Evolutionary conservation across 2,113 vertebrate species (phyloP).

Genomic region (Amphiprion ocellaris): DNA sequence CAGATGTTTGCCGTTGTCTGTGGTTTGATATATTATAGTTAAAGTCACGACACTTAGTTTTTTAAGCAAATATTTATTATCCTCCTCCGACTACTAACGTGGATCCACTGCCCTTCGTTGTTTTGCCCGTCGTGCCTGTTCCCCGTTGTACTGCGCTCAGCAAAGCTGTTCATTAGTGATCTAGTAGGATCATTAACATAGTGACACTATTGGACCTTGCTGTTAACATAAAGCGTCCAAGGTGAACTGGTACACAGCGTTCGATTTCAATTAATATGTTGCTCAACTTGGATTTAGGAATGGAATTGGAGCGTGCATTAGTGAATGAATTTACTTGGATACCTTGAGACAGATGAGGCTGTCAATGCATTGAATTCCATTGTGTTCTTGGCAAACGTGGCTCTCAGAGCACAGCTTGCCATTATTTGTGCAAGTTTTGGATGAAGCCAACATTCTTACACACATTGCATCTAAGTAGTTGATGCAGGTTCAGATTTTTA

Average conservation of each 20-base stretch:
- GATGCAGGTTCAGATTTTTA: background rate
- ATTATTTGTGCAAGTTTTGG: slow-evolving; percentile 61
- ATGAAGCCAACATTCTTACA: slow-evolving; percentile 27
- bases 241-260: slow-evolving; percentile 72
- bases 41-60: too few species aligned
- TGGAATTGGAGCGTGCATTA: slow-evolving; percentile 66
- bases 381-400: slow-evolving; percentile 62
- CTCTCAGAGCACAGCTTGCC: slow-evolving; percentile 40
- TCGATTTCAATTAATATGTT: slow-evolving; percentile 82
- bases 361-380: slow-evolving; percentile 83
- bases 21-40: background rate
- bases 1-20: too few species aligned
- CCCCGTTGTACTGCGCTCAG: slow-evolving; percentile 62
- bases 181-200: slow-evolving; percentile 74
- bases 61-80: background rate
- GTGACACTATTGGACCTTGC: slow-evolving; percentile 71
- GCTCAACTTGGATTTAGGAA: slow-evolving; percentile 75
- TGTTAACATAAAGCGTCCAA: slow-evolving; percentile 70
- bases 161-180: slow-evolving; percentile 78
- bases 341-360: slow-evolving; percentile 76
- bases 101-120: slow-evolving; percentile 9
- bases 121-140: slow-evolving; percentile 29
- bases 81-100: background rate
- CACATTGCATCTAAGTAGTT: slow-evolving; percentile 10
- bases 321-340: slow-evolving; percentile 76